Conservation (phyloP, 2,113 vertebrate species). For the Dasyurus viverrinus region DNA sequence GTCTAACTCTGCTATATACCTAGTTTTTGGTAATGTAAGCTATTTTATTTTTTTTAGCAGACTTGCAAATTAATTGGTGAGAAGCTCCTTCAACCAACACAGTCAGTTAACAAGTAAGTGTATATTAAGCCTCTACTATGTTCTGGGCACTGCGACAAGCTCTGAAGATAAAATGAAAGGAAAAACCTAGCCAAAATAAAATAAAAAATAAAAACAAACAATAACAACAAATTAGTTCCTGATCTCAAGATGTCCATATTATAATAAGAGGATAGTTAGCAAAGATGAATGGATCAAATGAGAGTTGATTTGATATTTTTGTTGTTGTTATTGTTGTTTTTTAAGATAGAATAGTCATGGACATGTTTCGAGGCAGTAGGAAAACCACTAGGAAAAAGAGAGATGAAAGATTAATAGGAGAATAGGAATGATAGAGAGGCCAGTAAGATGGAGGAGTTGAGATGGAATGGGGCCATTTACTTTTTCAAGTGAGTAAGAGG, state of each 20-base stretch:
- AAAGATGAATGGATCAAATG: neutral
- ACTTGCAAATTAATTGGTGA: neutral
- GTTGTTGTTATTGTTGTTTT: neutral
- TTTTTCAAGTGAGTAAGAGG: neutral
- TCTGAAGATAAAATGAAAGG: neutral
- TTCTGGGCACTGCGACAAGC: neutral
- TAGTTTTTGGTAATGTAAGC: neutral
- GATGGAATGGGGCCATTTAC: neutral
- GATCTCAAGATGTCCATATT: neutral
- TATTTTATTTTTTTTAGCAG: neutral
- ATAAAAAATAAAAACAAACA: neutral
- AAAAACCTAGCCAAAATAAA: neutral
- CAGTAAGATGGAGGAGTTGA: neutral
- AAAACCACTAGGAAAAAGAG: neutral
- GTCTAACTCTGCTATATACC: neutral
- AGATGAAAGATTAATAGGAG: neutral
- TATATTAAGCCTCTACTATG: neutral
- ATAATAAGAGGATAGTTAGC: neutral
- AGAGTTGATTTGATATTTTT: too few species aligned
- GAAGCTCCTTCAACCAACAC: neutral
- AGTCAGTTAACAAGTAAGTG: neutral
- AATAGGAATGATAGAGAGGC: neutral
- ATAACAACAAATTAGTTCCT: neutral
- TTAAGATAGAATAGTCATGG: neutral
- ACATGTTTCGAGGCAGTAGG: neutral